These are phyloP conservation scores for Heliconius cydno DNA, from an alignment of 2,888 invertebrate genomes.

Conservation along the genomic window DNA sequence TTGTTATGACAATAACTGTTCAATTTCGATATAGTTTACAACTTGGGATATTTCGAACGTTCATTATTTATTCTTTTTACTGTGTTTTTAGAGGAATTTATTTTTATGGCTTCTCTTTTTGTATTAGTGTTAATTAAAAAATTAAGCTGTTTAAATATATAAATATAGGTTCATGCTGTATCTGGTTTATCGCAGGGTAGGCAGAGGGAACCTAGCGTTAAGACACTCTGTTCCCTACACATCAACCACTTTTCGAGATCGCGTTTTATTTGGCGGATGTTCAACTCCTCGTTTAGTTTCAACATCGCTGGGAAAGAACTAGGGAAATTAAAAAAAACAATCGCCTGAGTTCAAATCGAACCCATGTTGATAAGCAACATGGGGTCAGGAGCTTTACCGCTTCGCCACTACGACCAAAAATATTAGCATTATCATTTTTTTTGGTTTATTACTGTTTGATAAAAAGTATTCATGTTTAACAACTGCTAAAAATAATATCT, in stretches of 20 bases:
- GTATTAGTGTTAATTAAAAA: not conserved
- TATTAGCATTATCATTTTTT: not conserved
- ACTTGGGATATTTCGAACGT: not conserved
- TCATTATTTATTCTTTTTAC: not conserved
- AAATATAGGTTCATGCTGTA: not conserved
- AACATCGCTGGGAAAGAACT: too few species aligned
- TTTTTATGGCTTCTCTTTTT: not conserved
- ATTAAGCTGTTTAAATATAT: not conserved
- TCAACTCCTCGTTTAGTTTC: not conserved
- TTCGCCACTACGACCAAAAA: not conserved
- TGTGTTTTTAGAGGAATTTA: not conserved
- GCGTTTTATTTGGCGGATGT: not conserved
- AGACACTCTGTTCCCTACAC: too few species aligned
- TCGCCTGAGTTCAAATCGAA: not conserved
- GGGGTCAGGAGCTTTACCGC: not conserved
- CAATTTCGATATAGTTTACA: slow-evolving; percentile 11
- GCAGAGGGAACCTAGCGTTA: too few species aligned
- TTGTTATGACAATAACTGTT: slow-evolving; percentile 20
- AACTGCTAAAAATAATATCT: too few species aligned
- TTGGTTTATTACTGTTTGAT: not conserved
- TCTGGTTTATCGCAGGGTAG: not conserved
- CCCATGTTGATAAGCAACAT: not conserved
- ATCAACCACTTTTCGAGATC: too few species aligned
- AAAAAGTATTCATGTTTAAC: too few species aligned
- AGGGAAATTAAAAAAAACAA: too few species aligned